Conservation (phyloP, 2,888 invertebrate genomes). For the Dasysyrphus tricinctus region DNA sequence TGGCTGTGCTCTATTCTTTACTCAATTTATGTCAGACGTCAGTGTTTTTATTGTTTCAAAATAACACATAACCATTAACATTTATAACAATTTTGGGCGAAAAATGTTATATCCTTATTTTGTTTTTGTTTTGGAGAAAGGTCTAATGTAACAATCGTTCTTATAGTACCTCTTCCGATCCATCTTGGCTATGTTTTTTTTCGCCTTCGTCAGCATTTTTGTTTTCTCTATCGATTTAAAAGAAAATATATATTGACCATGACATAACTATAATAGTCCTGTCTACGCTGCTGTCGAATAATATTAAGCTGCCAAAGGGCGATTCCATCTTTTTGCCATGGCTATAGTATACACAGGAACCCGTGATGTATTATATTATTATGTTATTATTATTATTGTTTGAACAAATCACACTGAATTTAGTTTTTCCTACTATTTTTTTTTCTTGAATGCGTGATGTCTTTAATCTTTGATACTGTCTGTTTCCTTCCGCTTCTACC, state of each 20-base stretch:
- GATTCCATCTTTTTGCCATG: conserved; percentile 6
- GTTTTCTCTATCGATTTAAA: conserved; percentile 16
- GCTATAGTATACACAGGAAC: not conserved
- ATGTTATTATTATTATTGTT: conserved; percentile 12
- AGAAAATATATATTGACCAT: conserved; percentile 1
- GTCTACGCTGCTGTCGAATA: conserved; percentile 1
- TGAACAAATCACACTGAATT: conserved; percentile 11
- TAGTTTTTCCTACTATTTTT: not conserved
- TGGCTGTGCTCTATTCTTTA: not conserved
- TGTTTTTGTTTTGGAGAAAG: conserved; percentile 9
- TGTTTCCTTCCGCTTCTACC: not conserved
- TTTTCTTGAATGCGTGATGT: conserved; percentile 22
- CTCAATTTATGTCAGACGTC: conserved; percentile 25
- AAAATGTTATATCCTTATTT: not conserved
- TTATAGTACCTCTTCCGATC: not conserved
- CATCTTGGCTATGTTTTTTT: conserved; percentile 1
- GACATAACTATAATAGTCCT: conserved; percentile 1
- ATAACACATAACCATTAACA: conserved; percentile 36
- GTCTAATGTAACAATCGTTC: not conserved
- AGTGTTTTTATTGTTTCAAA: conserved; percentile 37
- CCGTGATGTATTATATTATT: conserved; percentile 2
- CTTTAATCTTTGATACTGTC: conserved; percentile 20
- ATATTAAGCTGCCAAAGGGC: conserved; percentile 23
- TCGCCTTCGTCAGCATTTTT: conserved; percentile 16
- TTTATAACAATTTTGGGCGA: conserved; percentile 33